Evolutionary conservation across 2,113 vertebrate species (phyloP).

Genomic region (Python bivittatus): DNA sequence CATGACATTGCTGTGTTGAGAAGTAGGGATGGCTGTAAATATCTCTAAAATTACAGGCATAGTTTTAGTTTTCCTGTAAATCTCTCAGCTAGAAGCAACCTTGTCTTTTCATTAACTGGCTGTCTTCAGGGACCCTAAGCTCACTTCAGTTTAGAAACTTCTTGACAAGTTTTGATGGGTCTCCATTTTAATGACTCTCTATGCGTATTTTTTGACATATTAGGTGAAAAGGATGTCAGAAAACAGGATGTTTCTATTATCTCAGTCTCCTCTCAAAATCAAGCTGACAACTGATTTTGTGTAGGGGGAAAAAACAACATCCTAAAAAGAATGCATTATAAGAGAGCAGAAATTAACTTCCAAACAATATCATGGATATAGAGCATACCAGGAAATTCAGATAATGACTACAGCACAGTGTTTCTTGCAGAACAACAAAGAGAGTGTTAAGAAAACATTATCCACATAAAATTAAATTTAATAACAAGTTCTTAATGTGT

Average conservation of each 20-base stretch:
- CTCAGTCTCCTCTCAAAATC: conserved; percentile 35
- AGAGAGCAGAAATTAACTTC: conserved; percentile 4
- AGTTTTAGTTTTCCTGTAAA: conserved; percentile 27
- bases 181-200: conserved; percentile 35
- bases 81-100: conserved; percentile 9
- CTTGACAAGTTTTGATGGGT: conserved; percentile 50
- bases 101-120: conserved; percentile 14
- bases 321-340: neutral
- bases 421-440: neutral
- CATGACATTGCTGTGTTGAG: neutral
- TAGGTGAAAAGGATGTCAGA: conserved; percentile 34
- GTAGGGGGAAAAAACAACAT: neutral
- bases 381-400: conserved; percentile 22
- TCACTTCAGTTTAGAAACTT: conserved; percentile 39
- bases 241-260: conserved; percentile 23
- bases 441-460: neutral
- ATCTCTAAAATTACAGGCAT: conserved; percentile 26
- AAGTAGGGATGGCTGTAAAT: neutral
- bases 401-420: conserved; percentile 43
- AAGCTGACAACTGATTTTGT: conserved; percentile 19
- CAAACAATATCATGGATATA: neutral
- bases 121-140: conserved; percentile 11
- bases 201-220: conserved; percentile 5
- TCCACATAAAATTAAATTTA: conserved; percentile 13
- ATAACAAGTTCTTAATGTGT: neutral